Percentiles rank a stretch among this genome's conserved stretches.
Evolutionary conservation across 2,797 vertebrate genomes (phyloP).

Genomic region (Myotis daubentonii): DNA sequence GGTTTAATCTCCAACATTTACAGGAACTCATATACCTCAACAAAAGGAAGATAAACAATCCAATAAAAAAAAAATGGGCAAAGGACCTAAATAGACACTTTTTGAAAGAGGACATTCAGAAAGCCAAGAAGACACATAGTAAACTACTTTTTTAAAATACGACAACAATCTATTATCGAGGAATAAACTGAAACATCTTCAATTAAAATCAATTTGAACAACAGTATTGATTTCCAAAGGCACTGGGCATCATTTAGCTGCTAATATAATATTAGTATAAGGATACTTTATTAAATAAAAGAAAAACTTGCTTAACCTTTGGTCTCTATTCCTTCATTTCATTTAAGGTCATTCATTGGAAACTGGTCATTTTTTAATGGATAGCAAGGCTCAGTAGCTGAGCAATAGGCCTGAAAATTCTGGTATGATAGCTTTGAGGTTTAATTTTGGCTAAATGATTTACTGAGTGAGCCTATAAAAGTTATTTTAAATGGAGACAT

Average conservation of each 20-base stretch:
- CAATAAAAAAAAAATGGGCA: too few relatives aligned
- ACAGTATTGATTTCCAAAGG: neutral
- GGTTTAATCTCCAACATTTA: too few relatives aligned
- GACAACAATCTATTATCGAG: neutral
- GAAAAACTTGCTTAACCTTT: neutral
- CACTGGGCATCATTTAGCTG: neutral
- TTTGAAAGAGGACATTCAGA: too few relatives aligned
- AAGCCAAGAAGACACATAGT: too few relatives aligned
- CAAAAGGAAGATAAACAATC: too few relatives aligned
- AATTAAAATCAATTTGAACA: constrained; percentile 19
- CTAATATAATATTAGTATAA: neutral
- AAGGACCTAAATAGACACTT: too few relatives aligned
- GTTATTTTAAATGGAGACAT: neutral
- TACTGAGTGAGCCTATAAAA: neutral
- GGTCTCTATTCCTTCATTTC: neutral
- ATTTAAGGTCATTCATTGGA: neutral
- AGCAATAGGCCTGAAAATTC: neutral
- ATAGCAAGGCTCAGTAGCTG: neutral
- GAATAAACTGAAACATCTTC: neutral
- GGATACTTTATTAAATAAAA: neutral
- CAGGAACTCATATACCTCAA: too few relatives aligned
- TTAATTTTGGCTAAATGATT: neutral
- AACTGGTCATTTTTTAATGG: neutral
- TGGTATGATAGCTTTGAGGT: neutral
- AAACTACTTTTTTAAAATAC: neutral